A percentile compares a stretch with the other conserved stretches of the same genome.
phyloP scores from a whole-genome alignment of 1,140 invertebrate species.

The Procambarus clarkii region DNA sequence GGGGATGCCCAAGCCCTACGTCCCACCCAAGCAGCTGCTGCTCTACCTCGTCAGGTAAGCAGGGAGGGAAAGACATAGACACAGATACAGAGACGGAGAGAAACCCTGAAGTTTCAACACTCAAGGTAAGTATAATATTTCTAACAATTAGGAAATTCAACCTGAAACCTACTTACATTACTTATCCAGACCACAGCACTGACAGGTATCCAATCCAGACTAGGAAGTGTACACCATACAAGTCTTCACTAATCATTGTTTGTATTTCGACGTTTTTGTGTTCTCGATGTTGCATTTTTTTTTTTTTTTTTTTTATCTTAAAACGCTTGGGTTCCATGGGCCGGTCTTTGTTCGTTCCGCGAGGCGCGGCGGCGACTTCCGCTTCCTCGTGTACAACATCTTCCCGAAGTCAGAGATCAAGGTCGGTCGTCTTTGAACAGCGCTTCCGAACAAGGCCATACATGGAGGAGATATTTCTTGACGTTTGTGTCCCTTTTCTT shows the following conservation, averaged over 20 bases:
- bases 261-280: too few relatives aligned
- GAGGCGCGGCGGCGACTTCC: constrained; percentile 1
- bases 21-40: constrained; percentile 81
- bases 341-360: background rate
- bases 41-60: constrained; percentile 81
- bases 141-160: too few relatives aligned
- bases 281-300: background rate
- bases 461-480: background rate
- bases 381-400: constrained; percentile 13
- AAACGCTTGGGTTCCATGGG: background rate
- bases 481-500: background rate
- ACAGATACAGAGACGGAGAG: background rate
- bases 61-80: too few relatives aligned
- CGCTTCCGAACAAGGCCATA: background rate
- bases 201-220: too few relatives aligned
- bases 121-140: background rate
- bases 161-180: too few relatives aligned
- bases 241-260: too few relatives aligned
- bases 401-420: constrained; percentile 22
- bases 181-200: too few relatives aligned
- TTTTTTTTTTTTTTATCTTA: background rate
- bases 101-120: background rate
- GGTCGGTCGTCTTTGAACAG: background rate
- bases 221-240: too few relatives aligned
- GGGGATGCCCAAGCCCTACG: constrained; percentile 75